Evolutionary conservation across 2,888 invertebrate species (phyloP).

Genomic region (Noctua pronuba): DNA sequence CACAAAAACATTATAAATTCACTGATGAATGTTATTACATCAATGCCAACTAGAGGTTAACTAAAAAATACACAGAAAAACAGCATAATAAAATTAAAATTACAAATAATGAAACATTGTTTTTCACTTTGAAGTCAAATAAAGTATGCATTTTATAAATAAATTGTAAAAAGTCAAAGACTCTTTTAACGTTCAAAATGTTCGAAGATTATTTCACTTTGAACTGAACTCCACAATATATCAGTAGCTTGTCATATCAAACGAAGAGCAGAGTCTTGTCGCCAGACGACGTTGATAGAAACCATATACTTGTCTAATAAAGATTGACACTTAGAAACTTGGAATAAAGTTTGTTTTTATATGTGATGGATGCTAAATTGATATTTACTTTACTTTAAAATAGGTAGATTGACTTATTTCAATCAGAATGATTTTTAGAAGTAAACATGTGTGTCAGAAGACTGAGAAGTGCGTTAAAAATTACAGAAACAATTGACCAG

Average conservation of each 20-base stretch:
- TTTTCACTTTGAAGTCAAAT: not conserved
- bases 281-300: constrained; percentile 41
- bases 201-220: constrained; percentile 35
- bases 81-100: not conserved
- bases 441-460: no score
- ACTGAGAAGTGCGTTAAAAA: not conserved
- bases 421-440: not conserved
- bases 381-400: not conserved
- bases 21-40: not conserved
- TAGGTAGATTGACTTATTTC: not conserved
- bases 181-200: constrained; percentile 16
- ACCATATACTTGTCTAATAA: constrained; percentile 19
- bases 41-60: not conserved
- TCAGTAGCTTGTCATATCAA: constrained; percentile 60
- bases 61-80: not conserved
- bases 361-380: constrained; percentile 20
- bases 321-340: constrained; percentile 35
- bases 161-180: constrained; percentile 40
- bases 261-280: constrained; percentile 38
- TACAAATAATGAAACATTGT: not conserved
- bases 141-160: not conserved
- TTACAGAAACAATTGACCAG: not conserved
- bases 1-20: not conserved
- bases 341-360: constrained; percentile 24
- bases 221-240: constrained; percentile 30